Percentiles rank a stretch among this genome's conserved stretches.
phyloP scores from a whole-genome alignment of 2,888 invertebrate genomes.

The Nasonovia ribisnigri region DNA sequence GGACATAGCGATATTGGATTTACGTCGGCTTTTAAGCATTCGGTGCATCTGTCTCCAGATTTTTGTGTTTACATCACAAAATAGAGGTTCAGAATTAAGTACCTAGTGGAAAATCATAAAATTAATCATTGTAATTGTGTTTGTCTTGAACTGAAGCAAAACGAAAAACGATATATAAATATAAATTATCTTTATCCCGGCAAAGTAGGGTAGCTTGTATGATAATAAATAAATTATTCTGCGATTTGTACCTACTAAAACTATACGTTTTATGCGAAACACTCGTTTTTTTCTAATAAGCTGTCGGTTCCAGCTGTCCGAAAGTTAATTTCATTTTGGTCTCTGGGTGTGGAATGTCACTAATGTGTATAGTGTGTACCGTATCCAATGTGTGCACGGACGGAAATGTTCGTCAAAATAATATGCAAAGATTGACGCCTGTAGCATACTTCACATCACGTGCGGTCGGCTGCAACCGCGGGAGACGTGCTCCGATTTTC shows the following conservation, averaged over 20 bases:
- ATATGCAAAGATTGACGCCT: background rate
- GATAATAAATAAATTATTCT: background rate
- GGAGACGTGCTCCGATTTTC: background rate
- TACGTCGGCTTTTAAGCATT: no score
- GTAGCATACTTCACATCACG: background rate
- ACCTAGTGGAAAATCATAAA: background rate
- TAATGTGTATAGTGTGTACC: background rate
- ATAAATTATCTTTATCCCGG: background rate
- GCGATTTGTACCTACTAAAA: background rate
- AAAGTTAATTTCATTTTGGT: background rate
- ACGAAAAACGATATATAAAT: background rate
- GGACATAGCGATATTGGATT: background rate
- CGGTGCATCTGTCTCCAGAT: no score
- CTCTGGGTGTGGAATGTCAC: background rate
- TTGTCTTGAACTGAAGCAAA: no score
- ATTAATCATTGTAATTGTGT: background rate
- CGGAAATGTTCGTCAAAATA: background rate
- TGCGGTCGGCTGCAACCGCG: background rate
- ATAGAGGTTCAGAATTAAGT: background rate
- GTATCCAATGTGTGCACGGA: background rate
- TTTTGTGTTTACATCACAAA: background rate
- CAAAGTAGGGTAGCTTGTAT: background rate
- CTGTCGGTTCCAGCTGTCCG: background rate
- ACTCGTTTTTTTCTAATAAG: background rate
- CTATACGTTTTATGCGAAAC: background rate